Evolutionary conservation across 2,797 vertebrate genomes (phyloP), one percentile per base, ranked within the genome.

Genomic region (Mionectes olivaceus): DNA sequence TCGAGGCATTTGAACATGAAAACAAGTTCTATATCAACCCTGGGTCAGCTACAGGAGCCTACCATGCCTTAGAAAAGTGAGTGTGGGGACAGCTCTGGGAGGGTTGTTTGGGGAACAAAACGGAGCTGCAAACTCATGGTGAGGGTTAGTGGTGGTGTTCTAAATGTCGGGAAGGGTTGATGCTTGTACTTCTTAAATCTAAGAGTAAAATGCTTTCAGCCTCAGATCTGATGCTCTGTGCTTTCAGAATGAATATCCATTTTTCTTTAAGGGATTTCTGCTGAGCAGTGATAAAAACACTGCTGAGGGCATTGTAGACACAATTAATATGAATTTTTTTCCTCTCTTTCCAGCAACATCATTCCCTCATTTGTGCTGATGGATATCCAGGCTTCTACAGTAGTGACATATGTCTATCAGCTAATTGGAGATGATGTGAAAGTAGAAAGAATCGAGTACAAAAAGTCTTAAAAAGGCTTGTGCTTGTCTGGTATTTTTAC

Each of bases 11-110:
- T 56, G 99, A 99, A 96, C 99, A 99, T 7, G 99, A 99, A 96
- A 99, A 99, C 97, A 99, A 99, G 97, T 99, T 99, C 98, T 99
- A 99, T 94, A 99, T 99, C 96, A 99, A 99, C 96, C 99, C 99
- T 1, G 99, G 99, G 60, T 99, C 99, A 65, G 99, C 99, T 84
- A 99, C 99, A 19, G 99, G 99, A 90, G 99, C 99, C 35, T 99
- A 99, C 97, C 99, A 98, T 53, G 99, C 99, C 94, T 98, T 99
- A 98, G 99, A 99, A 97, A 99, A 99, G 99, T 99, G 97, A 96
- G 96, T 98, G 14, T 24, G 84, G 84, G 43, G 77, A 55, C 41
- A 10, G 47, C 35, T 15, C 63, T 49, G 19, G 10, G 65, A 39
- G 24, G 2, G 8, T 16, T 59, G 57, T 21, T 69, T 19, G 5